phyloP scores from a whole-genome alignment of 2,113 vertebrate genomes.

The Proteles cristata region DNA sequence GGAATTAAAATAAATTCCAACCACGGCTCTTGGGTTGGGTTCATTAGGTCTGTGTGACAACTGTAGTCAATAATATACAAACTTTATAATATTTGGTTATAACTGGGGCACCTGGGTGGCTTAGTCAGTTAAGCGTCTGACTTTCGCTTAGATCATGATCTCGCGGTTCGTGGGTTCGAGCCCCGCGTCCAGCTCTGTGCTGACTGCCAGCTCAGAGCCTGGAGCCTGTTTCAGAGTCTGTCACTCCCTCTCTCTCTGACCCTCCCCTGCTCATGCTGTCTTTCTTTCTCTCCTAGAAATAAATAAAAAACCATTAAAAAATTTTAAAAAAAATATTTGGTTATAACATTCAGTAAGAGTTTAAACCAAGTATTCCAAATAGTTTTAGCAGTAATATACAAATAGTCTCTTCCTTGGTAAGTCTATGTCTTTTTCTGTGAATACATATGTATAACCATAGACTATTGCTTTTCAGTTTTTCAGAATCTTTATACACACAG shows the following conservation, averaged over 20 bases:
- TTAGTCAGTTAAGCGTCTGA: too few species aligned
- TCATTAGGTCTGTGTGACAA: neutral
- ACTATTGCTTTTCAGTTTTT: neutral
- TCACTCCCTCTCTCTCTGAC: too few species aligned
- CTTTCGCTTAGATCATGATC: too few species aligned
- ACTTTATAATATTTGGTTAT: neutral
- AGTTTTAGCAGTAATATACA: neutral
- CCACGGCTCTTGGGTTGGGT: neutral
- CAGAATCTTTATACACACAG: neutral
- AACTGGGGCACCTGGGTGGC: too few species aligned
- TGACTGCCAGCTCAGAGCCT: too few species aligned
- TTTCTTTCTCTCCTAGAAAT: too few species aligned
- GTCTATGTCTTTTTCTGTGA: slow-evolving; percentile 22
- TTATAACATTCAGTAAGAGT: neutral
- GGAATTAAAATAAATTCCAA: neutral
- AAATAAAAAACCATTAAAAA: too few species aligned
- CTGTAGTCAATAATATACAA: neutral
- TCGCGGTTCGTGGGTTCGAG: too few species aligned
- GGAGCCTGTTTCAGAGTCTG: too few species aligned
- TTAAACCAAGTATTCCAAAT: neutral
- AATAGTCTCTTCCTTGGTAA: neutral
- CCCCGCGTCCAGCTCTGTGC: too few species aligned
- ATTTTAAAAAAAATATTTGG: too few species aligned
- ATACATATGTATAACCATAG: neutral
- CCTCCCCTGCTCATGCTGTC: too few species aligned